Evolutionary conservation across 2,797 vertebrate species (phyloP), one percentile per base, ranked within the genome.

Genomic region (Florisuga fusca): DNA sequence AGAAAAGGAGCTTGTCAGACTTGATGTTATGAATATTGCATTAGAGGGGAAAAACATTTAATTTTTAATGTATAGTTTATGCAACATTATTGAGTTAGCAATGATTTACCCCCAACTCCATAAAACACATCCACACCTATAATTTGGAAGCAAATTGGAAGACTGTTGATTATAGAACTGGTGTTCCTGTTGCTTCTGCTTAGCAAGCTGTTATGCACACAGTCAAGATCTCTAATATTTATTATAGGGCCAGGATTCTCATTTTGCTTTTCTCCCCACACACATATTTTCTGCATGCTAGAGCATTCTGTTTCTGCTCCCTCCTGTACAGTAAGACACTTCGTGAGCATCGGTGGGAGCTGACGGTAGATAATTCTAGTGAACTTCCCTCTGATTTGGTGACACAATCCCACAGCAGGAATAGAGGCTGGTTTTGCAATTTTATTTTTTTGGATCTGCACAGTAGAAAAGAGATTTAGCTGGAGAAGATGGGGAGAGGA

Each of bases 21-120:
- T 84, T 75, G 18, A 26, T 83, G 20, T 84, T 85, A 69, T 4
- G 36, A 91, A 78, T 73, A 87, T 55, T 79, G 27, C 41, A 57
- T 89, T 77, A 51, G 38, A 23, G 7, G 34, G 13, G 51, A 58
- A 62, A 72, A 78, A 57, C 43, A 63, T 74, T 95, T 92, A 90
- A 87, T 89, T 87, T 66, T 85, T 93, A 89, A 83, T 85, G 36
- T 94, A 48, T 43, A 62, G 78, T 79, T 87, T 85, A 89, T 94
- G 94, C 81, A 82, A 83, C 48, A n/a, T 71, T 54, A 25, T 54
- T 58, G 79, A 77, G 34, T 73, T 96, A 92, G 79, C 43, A 69
- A 5, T 87, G 55, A 75, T 93, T 95, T 94, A 62, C 83, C 71
- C 73, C 76, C 50, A 53, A 10, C 53, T 84, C 64, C 5, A 15